Evolutionary conservation across 2,113 vertebrate species (phyloP), one percentile per base, ranked within the genome.

Genomic region (Chaenocephalus aceratus): DNA sequence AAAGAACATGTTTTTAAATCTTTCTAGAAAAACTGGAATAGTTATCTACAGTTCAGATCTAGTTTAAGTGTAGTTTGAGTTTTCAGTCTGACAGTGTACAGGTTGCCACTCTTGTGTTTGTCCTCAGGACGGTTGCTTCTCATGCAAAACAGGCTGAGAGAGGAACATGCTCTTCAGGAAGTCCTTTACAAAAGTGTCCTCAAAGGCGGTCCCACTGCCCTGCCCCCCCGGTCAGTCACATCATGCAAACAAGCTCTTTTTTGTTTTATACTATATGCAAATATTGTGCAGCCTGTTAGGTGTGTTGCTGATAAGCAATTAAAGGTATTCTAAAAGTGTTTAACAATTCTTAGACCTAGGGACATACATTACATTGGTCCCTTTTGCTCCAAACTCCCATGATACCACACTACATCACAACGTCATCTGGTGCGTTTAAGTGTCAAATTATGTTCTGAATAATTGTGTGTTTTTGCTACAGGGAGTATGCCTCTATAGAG

Each of bases 101-200:
- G 34, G 45, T 23, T 18, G 10, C 14, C n/a, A 56, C 30, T 23
- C n/a, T 41, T n/a, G 36, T 51, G 2, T 72, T 84, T 9, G 67
- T 18, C 80, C 54, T 72, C 87, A 99, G 98, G 93, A 96, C 97
- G n/a, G 86, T 82, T 99, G 78, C 93, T 95, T 62, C 82, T 96
- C 73, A 95, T 99, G 85, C 98, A 98, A 92, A 96, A 88, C 81
- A 93, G 94, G 36, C 90, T 99, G 6, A 96, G 96, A 74, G 97
- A 98, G 86, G 97, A 99, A 48, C 97, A 98, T 26, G 97, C 98
- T 6, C 96, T 99, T 48, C 98, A 99, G 91, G 97, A 99, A 77
- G 95, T 99, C 73, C 94, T 99, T 69, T 99, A 98, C 92, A 98
- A 99, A 95, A 98, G 95, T 86, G 95, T 97, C 72, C 95, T 99